Conservation (phyloP, 2,113 vertebrate genomes). For the Perca schrenkii region DNA sequence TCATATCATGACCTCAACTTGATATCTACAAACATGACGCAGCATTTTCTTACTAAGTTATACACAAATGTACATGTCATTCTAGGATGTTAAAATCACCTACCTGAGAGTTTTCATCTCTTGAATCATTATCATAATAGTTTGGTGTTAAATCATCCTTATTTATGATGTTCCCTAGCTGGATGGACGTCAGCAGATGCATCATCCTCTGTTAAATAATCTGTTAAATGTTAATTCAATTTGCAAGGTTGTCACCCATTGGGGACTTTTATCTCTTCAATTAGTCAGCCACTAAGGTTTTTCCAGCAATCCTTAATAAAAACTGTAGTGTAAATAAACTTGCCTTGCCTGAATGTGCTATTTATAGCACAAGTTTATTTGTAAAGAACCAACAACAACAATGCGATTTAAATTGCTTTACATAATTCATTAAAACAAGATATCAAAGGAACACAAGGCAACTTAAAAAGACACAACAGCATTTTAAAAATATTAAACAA, state of each 20-base stretch:
- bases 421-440: background rate
- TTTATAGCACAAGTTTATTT: background rate
- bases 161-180: conserved; percentile 2
- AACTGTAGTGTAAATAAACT: background rate
- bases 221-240: conserved; percentile 16
- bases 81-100: background rate
- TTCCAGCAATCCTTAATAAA: background rate
- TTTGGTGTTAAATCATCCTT: background rate
- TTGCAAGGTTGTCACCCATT: background rate
- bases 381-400: background rate
- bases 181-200: background rate
- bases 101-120: background rate
- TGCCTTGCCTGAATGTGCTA: too few relatives aligned
- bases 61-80: background rate
- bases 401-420: background rate
- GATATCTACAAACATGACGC: background rate
- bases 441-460: background rate
- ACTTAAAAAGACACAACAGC: background rate
- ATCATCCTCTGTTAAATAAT: conserved; percentile 6
- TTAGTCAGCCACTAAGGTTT: background rate
- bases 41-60: background rate
- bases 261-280: background rate
- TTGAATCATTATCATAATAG: background rate
- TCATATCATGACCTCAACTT: background rate
- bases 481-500: background rate